Conservation (phyloP, 2,113 vertebrate species). For the Ahaetulla prasina region DNA sequence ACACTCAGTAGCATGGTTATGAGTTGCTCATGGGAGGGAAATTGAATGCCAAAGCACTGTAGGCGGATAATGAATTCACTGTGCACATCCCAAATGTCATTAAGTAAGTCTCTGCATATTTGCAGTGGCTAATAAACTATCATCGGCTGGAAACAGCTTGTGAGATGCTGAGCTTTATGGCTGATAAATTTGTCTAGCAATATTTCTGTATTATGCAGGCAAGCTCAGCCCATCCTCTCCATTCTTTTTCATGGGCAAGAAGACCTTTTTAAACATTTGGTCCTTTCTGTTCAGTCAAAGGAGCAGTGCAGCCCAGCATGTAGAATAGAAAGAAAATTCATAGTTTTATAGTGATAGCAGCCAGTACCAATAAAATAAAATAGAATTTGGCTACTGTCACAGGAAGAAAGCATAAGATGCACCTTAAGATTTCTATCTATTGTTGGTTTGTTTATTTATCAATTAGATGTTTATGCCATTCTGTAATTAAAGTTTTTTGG, state of each 20-base stretch:
- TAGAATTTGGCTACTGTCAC: not conserved
- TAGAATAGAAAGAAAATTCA: not conserved
- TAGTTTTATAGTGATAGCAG: not conserved
- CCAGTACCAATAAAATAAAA: not conserved
- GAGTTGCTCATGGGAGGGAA: not conserved
- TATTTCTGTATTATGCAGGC: not conserved
- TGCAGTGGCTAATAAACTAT: slow-evolving; percentile 20
- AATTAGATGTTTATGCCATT: not conserved
- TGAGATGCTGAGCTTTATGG: slow-evolving; percentile 20
- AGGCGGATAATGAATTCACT: slow-evolving; percentile 15
- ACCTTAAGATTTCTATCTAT: not conserved
- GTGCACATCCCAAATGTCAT: slow-evolving; percentile 27
- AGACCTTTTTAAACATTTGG: not conserved
- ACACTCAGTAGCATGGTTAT: not conserved
- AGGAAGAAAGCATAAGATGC: not conserved
- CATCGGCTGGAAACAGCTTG: slow-evolving; percentile 25
- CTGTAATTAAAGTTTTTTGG: not conserved
- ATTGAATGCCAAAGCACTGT: slow-evolving; percentile 13
- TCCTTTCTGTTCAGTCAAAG: not conserved
- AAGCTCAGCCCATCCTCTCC: not conserved
- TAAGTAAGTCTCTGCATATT: slow-evolving; percentile 23
- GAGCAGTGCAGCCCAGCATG: no score
- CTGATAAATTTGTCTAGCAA: slow-evolving; percentile 3
- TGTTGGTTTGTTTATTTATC: not conserved
- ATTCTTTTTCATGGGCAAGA: not conserved